phyloP scores from a whole-genome alignment of 2,888 invertebrate genomes.

The Callimorpha dominula region DNA sequence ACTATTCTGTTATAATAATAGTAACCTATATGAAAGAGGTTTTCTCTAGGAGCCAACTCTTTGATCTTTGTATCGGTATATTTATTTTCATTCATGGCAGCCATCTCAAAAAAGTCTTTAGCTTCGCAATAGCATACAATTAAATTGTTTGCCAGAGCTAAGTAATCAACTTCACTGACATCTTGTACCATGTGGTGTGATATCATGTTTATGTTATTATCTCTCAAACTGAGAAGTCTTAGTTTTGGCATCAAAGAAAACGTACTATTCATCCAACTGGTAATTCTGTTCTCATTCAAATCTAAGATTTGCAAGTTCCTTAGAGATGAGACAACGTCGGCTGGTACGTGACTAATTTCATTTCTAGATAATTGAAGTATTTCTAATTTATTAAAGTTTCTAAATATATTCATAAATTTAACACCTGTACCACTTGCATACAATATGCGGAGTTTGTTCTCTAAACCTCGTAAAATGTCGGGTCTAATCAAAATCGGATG shows the following conservation, averaged over 20 bases:
- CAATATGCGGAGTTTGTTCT: constrained; percentile 73
- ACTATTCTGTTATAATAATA: constrained; percentile 58
- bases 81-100: constrained; percentile 53
- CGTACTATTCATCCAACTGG: constrained; percentile 82
- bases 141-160: constrained; percentile 86
- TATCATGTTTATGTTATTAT: constrained; percentile 87
- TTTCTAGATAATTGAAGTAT: constrained; percentile 83
- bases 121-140: constrained; percentile 87
- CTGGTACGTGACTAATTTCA: constrained; percentile 73
- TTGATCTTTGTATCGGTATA: constrained; percentile 10
- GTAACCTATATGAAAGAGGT: constrained; percentile 59
- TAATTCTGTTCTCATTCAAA: constrained; percentile 84
- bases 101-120: constrained; percentile 81
- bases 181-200: constrained; percentile 86
- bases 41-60: background rate
- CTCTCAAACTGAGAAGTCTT: constrained; percentile 74
- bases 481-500: constrained; percentile 64
- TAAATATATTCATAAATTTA: constrained; percentile 68
- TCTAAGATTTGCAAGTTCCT: constrained; percentile 79
- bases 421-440: constrained; percentile 79
- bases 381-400: constrained; percentile 72
- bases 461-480: constrained; percentile 68
- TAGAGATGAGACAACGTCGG: constrained; percentile 64
- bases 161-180: constrained; percentile 74
- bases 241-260: constrained; percentile 75